These are phyloP conservation scores for Cotesia congregata DNA, from an alignment of 2,888 invertebrate genomes.

Conservation along the genomic window DNA sequence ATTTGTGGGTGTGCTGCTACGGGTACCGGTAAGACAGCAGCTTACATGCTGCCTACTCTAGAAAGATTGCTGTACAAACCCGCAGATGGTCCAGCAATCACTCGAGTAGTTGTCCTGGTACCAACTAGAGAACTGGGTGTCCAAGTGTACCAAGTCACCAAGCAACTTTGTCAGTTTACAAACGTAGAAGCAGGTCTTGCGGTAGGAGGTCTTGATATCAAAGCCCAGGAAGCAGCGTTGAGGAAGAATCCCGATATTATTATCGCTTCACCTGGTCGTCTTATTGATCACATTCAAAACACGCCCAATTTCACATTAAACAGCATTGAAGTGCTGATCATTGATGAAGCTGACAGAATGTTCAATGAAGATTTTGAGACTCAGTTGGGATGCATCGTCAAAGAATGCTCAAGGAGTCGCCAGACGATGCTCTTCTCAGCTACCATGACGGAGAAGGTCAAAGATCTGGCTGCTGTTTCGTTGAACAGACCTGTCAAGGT, in stretches of 20 bases:
- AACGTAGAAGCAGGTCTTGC: slow-evolving; percentile 85
- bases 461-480: slow-evolving; percentile 94
- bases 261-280: slow-evolving; percentile 97
- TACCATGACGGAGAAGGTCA: slow-evolving; percentile 98
- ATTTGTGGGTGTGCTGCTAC: slow-evolving; percentile 99
- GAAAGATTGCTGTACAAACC: slow-evolving; percentile 93
- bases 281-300: slow-evolving; percentile 97
- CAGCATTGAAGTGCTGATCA: slow-evolving; percentile 88
- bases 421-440: slow-evolving; percentile 99
- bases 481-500: slow-evolving; percentile 92
- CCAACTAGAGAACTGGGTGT: slow-evolving; percentile 98
- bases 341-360: slow-evolving; percentile 90
- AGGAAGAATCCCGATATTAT: slow-evolving; percentile 95
- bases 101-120: slow-evolving; percentile 91
- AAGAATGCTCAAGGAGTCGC: slow-evolving; percentile 89
- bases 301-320: slow-evolving; percentile 92
- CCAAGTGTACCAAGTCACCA: slow-evolving; percentile 95
- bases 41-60: slow-evolving; percentile 97
- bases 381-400: slow-evolving; percentile 98
- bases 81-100: slow-evolving; percentile 77
- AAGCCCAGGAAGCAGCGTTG: slow-evolving; percentile 82
- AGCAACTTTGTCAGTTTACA: slow-evolving; percentile 91
- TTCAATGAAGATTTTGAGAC: slow-evolving; percentile 98
- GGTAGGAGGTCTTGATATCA: slow-evolving; percentile 90
- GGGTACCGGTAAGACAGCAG: slow-evolving; percentile 98